Percentiles rank a stretch among this genome's conserved stretches.
phyloP scores from a whole-genome alignment of 1,140 invertebrate genomes.

The Centruroides sculpturatus region DNA sequence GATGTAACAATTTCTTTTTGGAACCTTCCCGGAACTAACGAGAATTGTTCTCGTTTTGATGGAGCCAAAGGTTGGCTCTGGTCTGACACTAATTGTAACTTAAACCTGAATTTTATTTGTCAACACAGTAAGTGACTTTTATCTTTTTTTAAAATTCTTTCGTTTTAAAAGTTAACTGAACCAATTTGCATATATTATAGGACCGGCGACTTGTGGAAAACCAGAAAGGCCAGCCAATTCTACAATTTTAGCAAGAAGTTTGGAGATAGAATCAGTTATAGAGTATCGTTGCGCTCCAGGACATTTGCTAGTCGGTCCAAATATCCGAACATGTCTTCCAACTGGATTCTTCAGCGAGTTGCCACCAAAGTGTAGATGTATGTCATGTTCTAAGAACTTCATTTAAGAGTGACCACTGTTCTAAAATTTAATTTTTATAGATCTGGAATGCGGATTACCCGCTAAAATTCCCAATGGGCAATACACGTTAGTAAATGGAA shows the following conservation, averaged over 20 bases:
- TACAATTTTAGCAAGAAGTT: constrained; percentile 53
- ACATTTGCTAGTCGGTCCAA: constrained; percentile 69
- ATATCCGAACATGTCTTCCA: constrained; percentile 63
- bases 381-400: constrained; percentile 25
- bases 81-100: constrained; percentile 80
- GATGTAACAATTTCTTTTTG: constrained; percentile 83
- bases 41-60: constrained; percentile 79
- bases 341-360: constrained; percentile 90
- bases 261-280: constrained; percentile 69
- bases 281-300: constrained; percentile 76
- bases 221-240: constrained; percentile 88
- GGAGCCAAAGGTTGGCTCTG: constrained; percentile 87
- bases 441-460: constrained; percentile 75
- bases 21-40: constrained; percentile 66
- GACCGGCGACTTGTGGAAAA: constrained; percentile 72
- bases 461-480: constrained; percentile 68
- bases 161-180: background rate
- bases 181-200: constrained; percentile 20
- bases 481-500: constrained; percentile 65
- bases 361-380: constrained; percentile 82
- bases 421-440: constrained; percentile 30
- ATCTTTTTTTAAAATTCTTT: constrained; percentile 7
- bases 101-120: constrained; percentile 77
- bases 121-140: constrained; percentile 61
- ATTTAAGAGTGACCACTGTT: no score